Evolutionary conservation across 1,140 invertebrate species (phyloP).

Genomic region (Semibalanus balanoides): DNA sequence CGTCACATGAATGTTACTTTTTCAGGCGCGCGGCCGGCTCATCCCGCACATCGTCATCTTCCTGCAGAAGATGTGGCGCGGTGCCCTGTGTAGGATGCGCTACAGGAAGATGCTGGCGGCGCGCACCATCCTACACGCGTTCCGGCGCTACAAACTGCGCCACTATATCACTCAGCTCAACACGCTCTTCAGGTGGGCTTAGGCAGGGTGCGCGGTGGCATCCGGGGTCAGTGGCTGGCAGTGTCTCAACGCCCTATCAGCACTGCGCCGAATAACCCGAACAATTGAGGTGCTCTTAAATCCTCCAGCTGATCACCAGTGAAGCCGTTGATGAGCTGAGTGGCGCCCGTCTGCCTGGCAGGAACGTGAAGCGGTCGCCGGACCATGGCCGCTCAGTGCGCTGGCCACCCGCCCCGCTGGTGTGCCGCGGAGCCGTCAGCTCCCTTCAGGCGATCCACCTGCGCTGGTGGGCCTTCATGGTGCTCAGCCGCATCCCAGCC

Average conservation of each 20-base stretch:
- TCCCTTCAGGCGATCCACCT: slow-evolving; percentile 46
- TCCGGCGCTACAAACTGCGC: slow-evolving; percentile 66
- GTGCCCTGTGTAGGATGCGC: slow-evolving; percentile 55
- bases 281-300: too few species aligned
- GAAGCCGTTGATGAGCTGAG: too few species aligned
- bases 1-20: too few species aligned
- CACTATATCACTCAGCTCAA: slow-evolving; percentile 57
- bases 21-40: slow-evolving; percentile 50
- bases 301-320: too few species aligned
- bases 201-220: too few species aligned
- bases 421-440: slow-evolving; percentile 41
- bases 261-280: too few species aligned
- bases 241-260: too few species aligned
- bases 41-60: slow-evolving; percentile 80
- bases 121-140: slow-evolving; percentile 62
- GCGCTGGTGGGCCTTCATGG: slow-evolving; percentile 77
- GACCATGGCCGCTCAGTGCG: slow-evolving; percentile 62
- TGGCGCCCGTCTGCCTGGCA: slow-evolving; percentile 17
- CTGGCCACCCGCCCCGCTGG: slow-evolving; percentile 65
- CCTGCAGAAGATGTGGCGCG: slow-evolving; percentile 87
- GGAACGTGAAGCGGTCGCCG: slow-evolving; percentile 33
- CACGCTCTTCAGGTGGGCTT: slow-evolving; percentile 40
- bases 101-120: slow-evolving; percentile 77
- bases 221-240: too few species aligned
- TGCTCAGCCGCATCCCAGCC: slow-evolving; percentile 60